Evolutionary conservation across 2,888 invertebrate genomes (phyloP), one percentile per base, ranked within the genome.

Genomic region (Sicus ferrugineus): DNA sequence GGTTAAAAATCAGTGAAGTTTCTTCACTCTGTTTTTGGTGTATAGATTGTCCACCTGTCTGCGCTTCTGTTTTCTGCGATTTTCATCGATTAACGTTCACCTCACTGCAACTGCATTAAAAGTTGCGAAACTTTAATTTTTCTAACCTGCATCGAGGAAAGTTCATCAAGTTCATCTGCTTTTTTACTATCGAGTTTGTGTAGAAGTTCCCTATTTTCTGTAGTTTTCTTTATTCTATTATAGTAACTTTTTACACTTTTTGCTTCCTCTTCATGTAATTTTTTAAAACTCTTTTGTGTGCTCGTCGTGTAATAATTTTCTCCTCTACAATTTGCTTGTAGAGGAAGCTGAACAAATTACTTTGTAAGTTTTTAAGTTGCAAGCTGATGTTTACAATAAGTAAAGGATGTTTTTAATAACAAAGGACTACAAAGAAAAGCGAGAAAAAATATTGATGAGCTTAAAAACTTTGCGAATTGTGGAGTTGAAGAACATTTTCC

Each of bases 281-380:
- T n/a, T n/a, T n/a, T n/a, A n/a, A n/a, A n/a, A n/a, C n/a, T n/a
- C n/a, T n/a, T n/a, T n/a, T n/a, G n/a, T n/a, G n/a, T n/a, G n/a
- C n/a, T n/a, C n/a, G n/a, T n/a, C n/a, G 38, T 61, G 31, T 38
- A 23, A 61, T 61, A 34, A 38, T 38, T 61, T 61, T 61, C 61
- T 11, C 56, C 11, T 30, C 30, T n/a, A 9, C 56, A 56, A 16
- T 6, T 54, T 54, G 52, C 34, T 59, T 34, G 59, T 59, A 30
- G n/a, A 19, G 19, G n/a, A 59, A 34, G 30, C 30, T 56, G 56
- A 56, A 28, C 28, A 56, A 56, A 56, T 56, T 56, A 56, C 26
- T 56, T 56, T 56, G 14, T n/a, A 56, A n/a, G n/a, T n/a, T n/a
- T n/a, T n/a, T n/a, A n/a, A n/a, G n/a, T n/a, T n/a, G n/a, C n/a